A percentile compares a stretch with the other conserved stretches of the same genome.
phyloP scores from a whole-genome alignment of 2,113 vertebrate genomes.

The Genyomyrus donnyi region DNA sequence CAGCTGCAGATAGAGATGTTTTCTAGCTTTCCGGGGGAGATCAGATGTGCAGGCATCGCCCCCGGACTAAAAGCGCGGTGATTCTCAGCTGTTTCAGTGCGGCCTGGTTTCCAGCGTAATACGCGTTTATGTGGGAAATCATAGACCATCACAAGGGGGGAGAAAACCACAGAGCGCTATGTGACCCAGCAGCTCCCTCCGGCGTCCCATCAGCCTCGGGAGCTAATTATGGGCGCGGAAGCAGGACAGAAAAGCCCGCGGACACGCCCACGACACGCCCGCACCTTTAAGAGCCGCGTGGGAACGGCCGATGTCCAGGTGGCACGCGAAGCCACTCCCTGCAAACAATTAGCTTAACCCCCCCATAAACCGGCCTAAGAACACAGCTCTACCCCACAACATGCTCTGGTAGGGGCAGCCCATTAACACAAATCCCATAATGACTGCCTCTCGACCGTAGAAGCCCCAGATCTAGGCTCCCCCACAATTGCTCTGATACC shows the following conservation, averaged over 20 bases:
- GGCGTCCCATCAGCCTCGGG: background rate
- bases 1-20: background rate
- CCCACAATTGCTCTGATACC: background rate
- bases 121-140: background rate
- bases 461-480: background rate
- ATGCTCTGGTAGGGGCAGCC: background rate
- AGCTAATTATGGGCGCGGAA: background rate
- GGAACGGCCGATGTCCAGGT: background rate
- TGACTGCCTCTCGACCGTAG: background rate
- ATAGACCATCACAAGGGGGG: background rate
- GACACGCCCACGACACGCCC: background rate
- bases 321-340: background rate
- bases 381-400: background rate
- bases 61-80: background rate
- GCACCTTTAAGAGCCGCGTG: background rate
- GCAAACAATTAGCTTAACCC: background rate
- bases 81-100: background rate
- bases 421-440: slow-evolving; percentile 4
- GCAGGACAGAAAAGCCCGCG: background rate
- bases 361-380: background rate
- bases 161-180: background rate
- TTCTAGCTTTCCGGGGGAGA: background rate
- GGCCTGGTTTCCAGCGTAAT: background rate
- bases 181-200: background rate
- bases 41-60: background rate